These are phyloP conservation scores for Drosophila ohnishii DNA, from an alignment of 1,140 invertebrate species.

Conservation along the genomic window DNA sequence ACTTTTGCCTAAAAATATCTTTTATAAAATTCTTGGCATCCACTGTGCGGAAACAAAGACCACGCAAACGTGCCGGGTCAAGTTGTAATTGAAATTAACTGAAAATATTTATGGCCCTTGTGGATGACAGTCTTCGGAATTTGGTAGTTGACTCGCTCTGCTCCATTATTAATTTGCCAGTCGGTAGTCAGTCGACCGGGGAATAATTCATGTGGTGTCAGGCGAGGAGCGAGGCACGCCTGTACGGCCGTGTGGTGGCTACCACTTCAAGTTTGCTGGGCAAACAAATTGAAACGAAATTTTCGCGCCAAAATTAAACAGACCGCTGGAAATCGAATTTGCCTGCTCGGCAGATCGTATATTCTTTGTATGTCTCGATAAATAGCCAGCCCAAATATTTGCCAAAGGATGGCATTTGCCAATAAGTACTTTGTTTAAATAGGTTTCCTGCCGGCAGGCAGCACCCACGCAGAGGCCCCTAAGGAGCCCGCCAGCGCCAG, in stretches of 20 bases:
- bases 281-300: constrained; percentile 55
- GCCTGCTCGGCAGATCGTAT: constrained; percentile 29
- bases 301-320: constrained; percentile 67
- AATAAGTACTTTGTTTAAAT: constrained; percentile 80
- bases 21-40: neutral
- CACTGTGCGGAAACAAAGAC: constrained; percentile 1
- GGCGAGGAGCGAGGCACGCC: neutral
- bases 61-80: constrained; percentile 44
- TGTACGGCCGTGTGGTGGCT: neutral
- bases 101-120: constrained; percentile 75
- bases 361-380: constrained; percentile 38
- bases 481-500: neutral
- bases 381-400: constrained; percentile 67
- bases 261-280: constrained; percentile 26
- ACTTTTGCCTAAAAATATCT: no score
- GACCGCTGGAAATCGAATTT: constrained; percentile 44
- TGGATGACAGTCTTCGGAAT: constrained; percentile 32
- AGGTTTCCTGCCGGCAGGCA: constrained; percentile 57
- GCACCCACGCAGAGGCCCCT: constrained; percentile 34
- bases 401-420: constrained; percentile 75
- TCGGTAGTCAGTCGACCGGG: constrained; percentile 6
- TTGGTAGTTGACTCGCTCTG: constrained; percentile 22
- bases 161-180: constrained; percentile 53
- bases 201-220: constrained; percentile 55
- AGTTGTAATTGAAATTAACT: constrained; percentile 75